Base-by-base conservation (phyloP, 2,113 vertebrate genomes). In the Vanacampus margaritifer region DNA sequence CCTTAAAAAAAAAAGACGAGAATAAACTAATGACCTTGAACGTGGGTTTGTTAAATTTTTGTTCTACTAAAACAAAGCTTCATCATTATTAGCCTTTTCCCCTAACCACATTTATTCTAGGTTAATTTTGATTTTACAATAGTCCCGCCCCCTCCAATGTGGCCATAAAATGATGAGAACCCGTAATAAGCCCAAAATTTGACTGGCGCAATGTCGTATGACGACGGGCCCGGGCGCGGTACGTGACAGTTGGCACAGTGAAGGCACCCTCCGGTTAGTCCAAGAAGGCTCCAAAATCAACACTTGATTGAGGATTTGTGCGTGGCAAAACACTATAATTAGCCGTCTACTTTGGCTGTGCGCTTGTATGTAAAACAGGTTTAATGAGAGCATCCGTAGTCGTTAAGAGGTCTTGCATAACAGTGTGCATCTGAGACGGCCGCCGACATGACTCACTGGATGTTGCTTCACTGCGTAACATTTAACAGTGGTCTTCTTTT, bases 401-500 rank as follows among this genome's bases (percentile, higher is more conserved):
- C 68, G 48, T 0, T 58, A 21, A 61, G 51, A 23, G 60, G 13
- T 28, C 19, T 56, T 56, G 26, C 6, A 35, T 75, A 60, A 39
- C 26, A 65, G 60, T 43, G 41, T 26, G 14, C 66, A 57, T 89
- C 67, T 79, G 81, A 82, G 73, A 73, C 86, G 71, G 79, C 83
- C 63, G 80, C 83, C 74, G 76, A 85, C 85, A 84, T 94, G 94
- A 93, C 92, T 84, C 93, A 91, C 24, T 36, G 28, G 45, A 92
- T 94, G 92, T 93, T 94, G 93, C 95, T 95, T 85, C 80, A 92
- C 93, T 89, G 63, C 91, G 93, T 91, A 92, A 93, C 95, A 94
- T 96, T 98, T 98, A 98, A 98, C 96, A 95, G 95, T 98, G 95
- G 95, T 98, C 95, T 98, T 85, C 79, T 98, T 95, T 57, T 97